phyloP scores from a whole-genome alignment of 2,797 vertebrate genomes.

The Sarcophilus harrisii region DNA sequence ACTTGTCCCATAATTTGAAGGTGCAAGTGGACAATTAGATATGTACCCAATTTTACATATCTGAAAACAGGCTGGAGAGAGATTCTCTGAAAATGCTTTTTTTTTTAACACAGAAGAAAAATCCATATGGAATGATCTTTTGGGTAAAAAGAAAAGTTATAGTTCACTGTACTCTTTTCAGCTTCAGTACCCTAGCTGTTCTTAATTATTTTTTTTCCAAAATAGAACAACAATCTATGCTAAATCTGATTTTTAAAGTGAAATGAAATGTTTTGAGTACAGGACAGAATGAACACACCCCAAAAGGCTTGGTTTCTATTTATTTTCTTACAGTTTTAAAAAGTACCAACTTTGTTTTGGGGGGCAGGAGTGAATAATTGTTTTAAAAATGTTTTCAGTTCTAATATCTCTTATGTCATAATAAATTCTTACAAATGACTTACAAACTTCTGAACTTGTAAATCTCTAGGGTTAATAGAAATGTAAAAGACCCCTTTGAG shows the following conservation, averaged over 20 bases:
- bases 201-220: neutral
- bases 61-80: constrained; percentile 50
- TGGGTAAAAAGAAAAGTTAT: neutral
- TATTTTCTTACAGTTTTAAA: neutral
- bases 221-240: neutral
- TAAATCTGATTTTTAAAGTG: neutral
- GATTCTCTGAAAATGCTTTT: constrained; percentile 11
- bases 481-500: neutral
- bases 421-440: neutral
- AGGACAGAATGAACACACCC: neutral
- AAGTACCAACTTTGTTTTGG: neutral
- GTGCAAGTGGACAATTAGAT: constrained; percentile 80
- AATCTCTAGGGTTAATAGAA: neutral
- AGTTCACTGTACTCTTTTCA: neutral
- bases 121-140: neutral
- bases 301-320: neutral
- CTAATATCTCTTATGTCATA: neutral
- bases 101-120: constrained; percentile 24
- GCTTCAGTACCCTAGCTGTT: neutral
- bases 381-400: neutral
- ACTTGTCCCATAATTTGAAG: constrained; percentile 82
- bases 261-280: constrained; percentile 15
- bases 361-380: neutral
- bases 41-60: constrained; percentile 71
- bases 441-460: neutral